Base-by-base conservation (phyloP, 2,888 invertebrate genomes). In the Spodoptera exigua region DNA sequence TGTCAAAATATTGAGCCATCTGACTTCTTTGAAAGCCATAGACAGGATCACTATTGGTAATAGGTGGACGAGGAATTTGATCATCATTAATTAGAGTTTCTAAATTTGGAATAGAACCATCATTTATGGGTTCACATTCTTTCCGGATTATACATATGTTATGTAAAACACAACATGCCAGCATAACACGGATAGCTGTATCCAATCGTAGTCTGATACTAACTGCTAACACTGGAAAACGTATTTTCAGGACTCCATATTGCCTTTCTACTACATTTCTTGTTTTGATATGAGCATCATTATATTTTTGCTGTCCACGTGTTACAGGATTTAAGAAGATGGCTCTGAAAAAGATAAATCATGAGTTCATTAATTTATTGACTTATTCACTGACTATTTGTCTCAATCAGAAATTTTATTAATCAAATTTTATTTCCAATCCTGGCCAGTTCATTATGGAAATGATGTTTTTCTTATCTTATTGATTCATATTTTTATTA, bases 241-340 rank as follows among this genome's bases (percentile, higher is more conserved):
- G 14, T 39, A 37, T 49, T 37, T 49, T 49, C 27, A 49, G 27
- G 13, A 49, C 49, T 16, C 48, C 49, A 37, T 49, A 49, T 32
- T 49, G 39, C 27, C 27, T 17, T 49, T 49, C 49, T 7, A 49
- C 49, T 49, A 49, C 39, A 49, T 49, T 49, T 49, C 27, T 49
- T 39, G 49, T 49, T 39, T 43, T 53, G n/a, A n/a, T n/a, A n/a
- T n/a, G n/a, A n/a, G n/a, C n/a, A n/a, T n/a, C n/a, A n/a, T n/a
- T n/a, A n/a, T n/a, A n/a, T n/a, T n/a, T n/a, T n/a, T n/a, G n/a
- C n/a, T n/a, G n/a, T n/a, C n/a, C n/a, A n/a, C n/a, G n/a, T n/a
- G n/a, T n/a, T n/a, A n/a, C n/a, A n/a, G n/a, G n/a, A n/a, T n/a
- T n/a, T n/a, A n/a, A n/a, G n/a, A n/a, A n/a, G n/a, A n/a, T n/a